phyloP scores from a whole-genome alignment of 2,888 invertebrate genomes.

The Pherbina coryleti region DNA sequence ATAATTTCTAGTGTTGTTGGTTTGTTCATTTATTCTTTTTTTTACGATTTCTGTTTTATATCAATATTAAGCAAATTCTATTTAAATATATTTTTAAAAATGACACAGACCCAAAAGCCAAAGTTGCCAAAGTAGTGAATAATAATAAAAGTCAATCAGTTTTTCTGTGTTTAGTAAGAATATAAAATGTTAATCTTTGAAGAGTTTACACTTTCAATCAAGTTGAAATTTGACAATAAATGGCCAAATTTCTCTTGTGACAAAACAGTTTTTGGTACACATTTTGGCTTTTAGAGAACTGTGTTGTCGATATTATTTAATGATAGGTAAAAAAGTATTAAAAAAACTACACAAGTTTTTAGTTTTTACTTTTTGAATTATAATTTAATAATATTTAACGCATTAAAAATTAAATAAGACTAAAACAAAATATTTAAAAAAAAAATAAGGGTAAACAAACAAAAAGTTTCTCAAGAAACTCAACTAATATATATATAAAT shows the following conservation, averaged over 20 bases:
- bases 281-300: neutral
- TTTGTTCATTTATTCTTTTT: conserved; percentile 49
- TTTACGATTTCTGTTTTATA: conserved; percentile 35
- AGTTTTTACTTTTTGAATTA: neutral
- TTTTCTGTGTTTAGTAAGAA: too few relatives aligned
- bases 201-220: too few relatives aligned
- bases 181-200: too few relatives aligned
- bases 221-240: too few relatives aligned
- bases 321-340: conserved; percentile 23
- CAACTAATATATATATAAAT: neutral
- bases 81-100: conserved; percentile 25
- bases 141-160: too few relatives aligned
- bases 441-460: too few relatives aligned
- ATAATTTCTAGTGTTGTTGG: conserved; percentile 62
- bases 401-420: neutral
- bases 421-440: neutral
- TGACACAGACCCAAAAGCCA: neutral
- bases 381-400: neutral
- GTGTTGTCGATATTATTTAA: conserved; percentile 18
- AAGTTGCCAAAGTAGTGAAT: too few relatives aligned
- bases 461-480: neutral
- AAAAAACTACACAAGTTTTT: conserved; percentile 27
- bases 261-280: neutral
- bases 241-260: too few relatives aligned
- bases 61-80: conserved; percentile 25